Conservation (phyloP, 2,113 vertebrate species). For the Melospiza georgiana region DNA sequence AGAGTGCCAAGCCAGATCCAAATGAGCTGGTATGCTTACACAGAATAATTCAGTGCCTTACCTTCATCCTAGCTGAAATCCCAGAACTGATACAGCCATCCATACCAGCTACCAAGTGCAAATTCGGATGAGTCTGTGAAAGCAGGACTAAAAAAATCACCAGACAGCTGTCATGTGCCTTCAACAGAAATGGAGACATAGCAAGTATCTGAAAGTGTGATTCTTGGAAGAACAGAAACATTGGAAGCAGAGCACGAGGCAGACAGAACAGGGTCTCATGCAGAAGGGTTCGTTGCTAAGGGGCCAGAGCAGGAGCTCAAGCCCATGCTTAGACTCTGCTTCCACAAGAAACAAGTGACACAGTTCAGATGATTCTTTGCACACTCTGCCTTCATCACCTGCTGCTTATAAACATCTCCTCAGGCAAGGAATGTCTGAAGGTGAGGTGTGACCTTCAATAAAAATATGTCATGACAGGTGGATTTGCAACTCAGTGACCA, state of each 20-base stretch:
- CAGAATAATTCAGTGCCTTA: neutral
- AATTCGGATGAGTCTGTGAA: neutral
- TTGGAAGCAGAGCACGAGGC: neutral
- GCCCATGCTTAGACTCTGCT: neutral
- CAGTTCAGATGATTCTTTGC: neutral
- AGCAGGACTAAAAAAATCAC: neutral
- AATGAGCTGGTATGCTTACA: neutral
- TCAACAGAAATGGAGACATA: neutral
- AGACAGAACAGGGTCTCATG: neutral
- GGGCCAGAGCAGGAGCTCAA: neutral
- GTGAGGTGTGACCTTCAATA: fast-evolving
- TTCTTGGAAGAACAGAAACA: neutral
- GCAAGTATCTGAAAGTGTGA: neutral
- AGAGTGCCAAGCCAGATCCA: neutral
- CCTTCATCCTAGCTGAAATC: neutral
- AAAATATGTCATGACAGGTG: neutral
- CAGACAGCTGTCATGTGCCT: neutral
- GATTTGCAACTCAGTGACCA: neutral
- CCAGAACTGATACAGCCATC: neutral
- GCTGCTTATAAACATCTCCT: neutral
- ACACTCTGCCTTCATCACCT: neutral
- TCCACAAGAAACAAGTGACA: neutral
- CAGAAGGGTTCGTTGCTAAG: neutral
- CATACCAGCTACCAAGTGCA: neutral
- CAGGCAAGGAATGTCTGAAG: neutral